Conservation (phyloP, 2,888 invertebrate genomes). For the Agrochola litura region DNA sequence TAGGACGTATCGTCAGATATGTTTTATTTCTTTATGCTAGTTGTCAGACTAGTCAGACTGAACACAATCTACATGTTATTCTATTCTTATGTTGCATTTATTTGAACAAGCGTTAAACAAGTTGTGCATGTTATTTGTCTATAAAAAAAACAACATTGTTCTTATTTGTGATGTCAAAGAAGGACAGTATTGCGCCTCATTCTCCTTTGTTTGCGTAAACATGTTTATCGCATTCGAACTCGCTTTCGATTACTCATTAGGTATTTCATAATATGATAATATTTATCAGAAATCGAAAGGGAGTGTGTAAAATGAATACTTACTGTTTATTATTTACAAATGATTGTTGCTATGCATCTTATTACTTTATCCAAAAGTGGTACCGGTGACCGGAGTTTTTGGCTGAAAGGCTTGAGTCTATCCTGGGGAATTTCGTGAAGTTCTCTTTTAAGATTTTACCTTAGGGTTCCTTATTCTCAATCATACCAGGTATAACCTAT, state of each 20-base stretch:
- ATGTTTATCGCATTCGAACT: conserved; percentile 52
- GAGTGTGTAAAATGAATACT: not conserved
- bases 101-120: conserved; percentile 19
- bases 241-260: conserved; percentile 41
- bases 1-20: not conserved
- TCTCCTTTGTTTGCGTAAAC: conserved; percentile 53
- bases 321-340: conserved; percentile 8
- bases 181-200: conserved; percentile 39
- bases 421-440: not conserved
- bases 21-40: not conserved
- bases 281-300: conserved; percentile 36
- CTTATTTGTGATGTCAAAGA: conserved; percentile 44
- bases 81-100: not conserved
- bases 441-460: too few species aligned
- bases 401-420: not conserved
- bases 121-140: conserved; percentile 11
- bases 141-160: conserved; percentile 36
- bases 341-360: not conserved
- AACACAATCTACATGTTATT: not conserved
- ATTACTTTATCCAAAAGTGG: not conserved
- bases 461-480: not conserved
- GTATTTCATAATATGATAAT: conserved; percentile 49
- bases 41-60: conserved; percentile 7
- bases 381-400: not conserved
- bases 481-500: not conserved